Evolutionary conservation across 2,113 vertebrate species (phyloP), one percentile per base, ranked within the genome.

Genomic region (Pholis gunnellus): DNA sequence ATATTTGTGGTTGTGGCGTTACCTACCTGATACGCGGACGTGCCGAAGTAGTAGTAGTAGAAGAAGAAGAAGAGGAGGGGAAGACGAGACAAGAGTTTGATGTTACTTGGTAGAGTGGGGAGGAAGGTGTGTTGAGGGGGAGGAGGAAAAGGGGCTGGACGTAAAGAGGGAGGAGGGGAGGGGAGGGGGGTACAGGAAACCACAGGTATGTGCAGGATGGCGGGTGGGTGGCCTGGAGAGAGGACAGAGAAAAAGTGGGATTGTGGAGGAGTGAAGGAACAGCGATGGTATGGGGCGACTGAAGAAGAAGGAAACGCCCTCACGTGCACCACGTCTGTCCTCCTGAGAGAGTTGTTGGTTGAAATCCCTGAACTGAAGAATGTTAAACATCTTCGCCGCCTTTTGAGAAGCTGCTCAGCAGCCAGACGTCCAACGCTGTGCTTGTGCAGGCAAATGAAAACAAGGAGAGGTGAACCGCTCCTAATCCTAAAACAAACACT

Each of bases 171-270:
- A 80, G 17, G 75, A 59, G 65, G 66, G 34, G 63, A 80, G 75
- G 65, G 50, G 48, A 52, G 20, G 54, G 68, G 89, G 85, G 72
- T 54, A 83, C 91, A 94, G 92, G 87, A 95, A 96, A 95, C 95
- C 95, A 93, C 95, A 95, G 94, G 94, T 95, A 95, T 96, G 95
- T 87, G 79, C 89, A 86, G 89, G 89, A 88, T 75, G 92, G 93
- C 54, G 90, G 92, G 91, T 94, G 92, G 91, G 93, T 90, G 91
- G 90, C 89, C 89, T 65, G 60, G 44, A 85, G 86, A 89, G 79
- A 89, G 80, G 76, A 82, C 46, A 72, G 91, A 85, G 88, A 89
- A 81, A 80, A 74, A 78, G 36, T 69, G 78, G 72, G 56, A 69
- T 72, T 44, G 50, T 88, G 83, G 73, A 87, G 81, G 79, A 87